Conservation (phyloP, 1,140 invertebrate species). For the Vollenhovia emeryi region DNA sequence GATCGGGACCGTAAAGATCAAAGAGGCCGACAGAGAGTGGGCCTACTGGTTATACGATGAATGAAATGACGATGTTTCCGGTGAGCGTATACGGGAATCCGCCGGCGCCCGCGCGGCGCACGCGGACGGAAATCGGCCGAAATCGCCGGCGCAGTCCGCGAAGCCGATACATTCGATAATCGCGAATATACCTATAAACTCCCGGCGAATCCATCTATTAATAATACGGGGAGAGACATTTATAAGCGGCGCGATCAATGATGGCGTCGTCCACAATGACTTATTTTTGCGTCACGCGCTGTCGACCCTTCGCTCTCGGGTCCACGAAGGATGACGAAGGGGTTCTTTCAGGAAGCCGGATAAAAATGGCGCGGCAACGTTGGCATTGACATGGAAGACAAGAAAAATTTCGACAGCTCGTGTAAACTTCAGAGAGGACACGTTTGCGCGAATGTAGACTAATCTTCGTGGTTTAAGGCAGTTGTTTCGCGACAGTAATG, state of each 20-base stretch:
- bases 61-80: neutral
- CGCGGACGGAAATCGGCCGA: neutral
- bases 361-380: neutral
- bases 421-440: neutral
- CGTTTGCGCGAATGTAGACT: neutral
- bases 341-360: conserved; percentile 26
- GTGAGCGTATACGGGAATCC: neutral
- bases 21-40: too few species aligned
- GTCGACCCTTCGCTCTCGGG: conserved; percentile 17
- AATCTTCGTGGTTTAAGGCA: too few species aligned
- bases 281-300: conserved; percentile 54
- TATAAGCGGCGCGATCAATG: conserved; percentile 53
- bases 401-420: neutral
- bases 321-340: conserved; percentile 6
- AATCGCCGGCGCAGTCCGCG: neutral
- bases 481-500: too few species aligned
- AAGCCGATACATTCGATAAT: conserved; percentile 44
- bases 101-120: neutral
- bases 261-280: conserved; percentile 52
- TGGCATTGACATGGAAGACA: neutral
- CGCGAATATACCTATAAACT: conserved; percentile 35
- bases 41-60: too few species aligned
- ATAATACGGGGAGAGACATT: conserved; percentile 50
- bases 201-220: conserved; percentile 31
- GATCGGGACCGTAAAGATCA: too few species aligned